phyloP scores from a whole-genome alignment of 2,113 vertebrate species.

The Noctilio leporinus region DNA sequence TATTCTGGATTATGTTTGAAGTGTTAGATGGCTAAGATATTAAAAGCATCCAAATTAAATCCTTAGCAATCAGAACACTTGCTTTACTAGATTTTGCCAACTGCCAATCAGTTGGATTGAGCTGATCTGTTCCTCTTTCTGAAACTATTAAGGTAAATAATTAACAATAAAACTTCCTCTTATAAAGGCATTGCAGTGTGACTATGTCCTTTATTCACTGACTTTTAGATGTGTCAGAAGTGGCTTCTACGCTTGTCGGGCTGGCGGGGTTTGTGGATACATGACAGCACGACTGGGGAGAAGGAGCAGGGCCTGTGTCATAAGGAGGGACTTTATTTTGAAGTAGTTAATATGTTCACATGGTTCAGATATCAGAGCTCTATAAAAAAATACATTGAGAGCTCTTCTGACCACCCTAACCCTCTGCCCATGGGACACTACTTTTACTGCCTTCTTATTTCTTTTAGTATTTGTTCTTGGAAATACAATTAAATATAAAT shows the following conservation, averaged over 20 bases:
- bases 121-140: conserved; percentile 77
- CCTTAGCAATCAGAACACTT: conserved; percentile 74
- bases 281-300: neutral
- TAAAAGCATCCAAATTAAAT: conserved; percentile 68
- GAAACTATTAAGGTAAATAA: conserved; percentile 75
- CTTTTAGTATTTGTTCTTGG: neutral
- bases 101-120: conserved; percentile 75
- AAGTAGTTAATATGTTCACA: neutral
- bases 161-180: conserved; percentile 81
- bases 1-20: conserved; percentile 73
- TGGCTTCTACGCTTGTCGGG: neutral
- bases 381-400: neutral
- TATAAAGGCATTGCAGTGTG: conserved; percentile 69
- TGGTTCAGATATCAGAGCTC: neutral
- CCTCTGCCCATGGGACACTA: neutral
- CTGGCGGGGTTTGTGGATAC: neutral
- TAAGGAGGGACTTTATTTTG: neutral
- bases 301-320: neutral
- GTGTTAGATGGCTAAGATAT: conserved; percentile 75
- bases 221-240: conserved; percentile 8
- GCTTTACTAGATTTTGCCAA: conserved; percentile 76
- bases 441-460: neutral
- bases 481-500: neutral
- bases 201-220: conserved; percentile 70
- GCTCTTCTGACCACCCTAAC: neutral